Percentiles rank a stretch among this genome's conserved stretches.
phyloP scores from a whole-genome alignment of 2,113 vertebrate genomes.

The Elephantulus edwardii region DNA sequence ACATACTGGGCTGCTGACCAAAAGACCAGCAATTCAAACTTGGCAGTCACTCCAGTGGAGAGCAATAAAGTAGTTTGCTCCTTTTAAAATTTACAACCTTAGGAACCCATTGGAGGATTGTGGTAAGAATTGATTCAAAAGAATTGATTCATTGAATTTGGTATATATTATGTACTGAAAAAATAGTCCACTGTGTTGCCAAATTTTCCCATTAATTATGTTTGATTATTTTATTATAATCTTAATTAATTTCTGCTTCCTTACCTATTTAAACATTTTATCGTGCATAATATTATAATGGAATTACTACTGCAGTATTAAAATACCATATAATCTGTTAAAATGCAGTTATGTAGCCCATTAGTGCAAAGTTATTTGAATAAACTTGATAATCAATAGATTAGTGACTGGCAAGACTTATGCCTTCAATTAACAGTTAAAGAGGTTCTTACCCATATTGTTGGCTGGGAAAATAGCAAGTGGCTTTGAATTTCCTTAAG shows the following conservation, averaged over 20 bases:
- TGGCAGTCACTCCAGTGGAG: too few relatives aligned
- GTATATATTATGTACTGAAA: not conserved
- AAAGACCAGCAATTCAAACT: too few relatives aligned
- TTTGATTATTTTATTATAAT: slow-evolving; percentile 29
- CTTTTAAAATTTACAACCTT: too few relatives aligned
- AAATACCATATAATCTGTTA: not conserved
- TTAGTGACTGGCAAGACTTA: not conserved
- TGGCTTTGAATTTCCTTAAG: slow-evolving; percentile 4
- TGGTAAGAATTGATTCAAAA: too few relatives aligned
- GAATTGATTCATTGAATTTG: too few relatives aligned
- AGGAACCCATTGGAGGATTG: too few relatives aligned
- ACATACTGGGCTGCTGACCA: too few relatives aligned
- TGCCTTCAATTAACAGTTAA: not conserved
- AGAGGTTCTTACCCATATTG: not conserved
- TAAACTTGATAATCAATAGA: not conserved
- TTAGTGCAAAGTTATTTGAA: not conserved
- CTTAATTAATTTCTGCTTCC: not conserved
- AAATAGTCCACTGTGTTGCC: not conserved
- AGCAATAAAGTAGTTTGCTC: too few relatives aligned
- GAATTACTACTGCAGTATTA: too few relatives aligned
- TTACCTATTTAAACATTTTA: not conserved
- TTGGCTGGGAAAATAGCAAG: not conserved
- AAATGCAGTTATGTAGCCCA: not conserved
- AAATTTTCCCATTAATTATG: not conserved
- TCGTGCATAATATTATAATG: too few relatives aligned